A percentile compares a stretch with the other conserved stretches of the same genome.
These are phyloP conservation scores for Sphyrna mokarran DNA, from an alignment of 2,113 vertebrate species.

Conservation along the genomic window DNA sequence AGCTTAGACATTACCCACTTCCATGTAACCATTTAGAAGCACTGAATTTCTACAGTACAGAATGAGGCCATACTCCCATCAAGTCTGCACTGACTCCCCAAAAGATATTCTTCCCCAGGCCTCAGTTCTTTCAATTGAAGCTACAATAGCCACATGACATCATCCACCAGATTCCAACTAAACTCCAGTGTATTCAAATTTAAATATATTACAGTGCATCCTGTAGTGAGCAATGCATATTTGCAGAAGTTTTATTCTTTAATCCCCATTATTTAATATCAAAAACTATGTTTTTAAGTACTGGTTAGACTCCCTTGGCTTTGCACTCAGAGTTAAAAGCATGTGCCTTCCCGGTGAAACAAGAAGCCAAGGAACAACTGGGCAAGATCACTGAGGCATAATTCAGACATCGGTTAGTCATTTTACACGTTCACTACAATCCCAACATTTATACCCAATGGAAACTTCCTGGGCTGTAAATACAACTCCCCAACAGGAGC, in stretches of 20 bases:
- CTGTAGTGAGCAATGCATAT: neutral
- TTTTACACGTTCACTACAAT: neutral
- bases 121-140: neutral
- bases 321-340: neutral
- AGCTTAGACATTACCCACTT: neutral
- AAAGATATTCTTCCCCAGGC: too few relatives aligned
- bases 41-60: too few relatives aligned
- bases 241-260: neutral
- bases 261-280: neutral
- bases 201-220: neutral
- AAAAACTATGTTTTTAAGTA: neutral
- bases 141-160: neutral
- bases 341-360: neutral
- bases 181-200: neutral
- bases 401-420: neutral
- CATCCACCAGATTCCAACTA: neutral
- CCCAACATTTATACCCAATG: neutral
- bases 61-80: too few relatives aligned
- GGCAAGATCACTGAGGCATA: neutral
- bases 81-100: too few relatives aligned
- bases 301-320: neutral
- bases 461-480: neutral
- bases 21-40: neutral
- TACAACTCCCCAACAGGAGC: neutral
- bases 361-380: neutral